Evolutionary conservation across 2,113 vertebrate genomes (phyloP), one percentile per base, ranked within the genome.

Genomic region (Tragelaphus strepsiceros): DNA sequence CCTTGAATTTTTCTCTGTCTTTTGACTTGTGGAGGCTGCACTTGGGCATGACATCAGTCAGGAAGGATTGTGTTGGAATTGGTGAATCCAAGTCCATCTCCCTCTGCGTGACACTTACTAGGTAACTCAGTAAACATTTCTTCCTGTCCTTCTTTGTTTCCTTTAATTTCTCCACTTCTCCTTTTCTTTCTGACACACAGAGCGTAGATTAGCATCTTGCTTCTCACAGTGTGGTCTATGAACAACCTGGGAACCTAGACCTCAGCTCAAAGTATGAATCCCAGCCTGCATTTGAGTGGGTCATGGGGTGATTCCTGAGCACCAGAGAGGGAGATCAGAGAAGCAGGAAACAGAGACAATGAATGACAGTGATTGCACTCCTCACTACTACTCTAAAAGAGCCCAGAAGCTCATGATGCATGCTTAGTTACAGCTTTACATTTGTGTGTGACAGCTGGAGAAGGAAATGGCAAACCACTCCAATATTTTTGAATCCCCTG

Each of bases 141-240:
- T 91, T 43, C 51, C 11, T 7, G 64, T 22, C 13, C 21, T 81
- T 56, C 26, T 14, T 35, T 62, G 22, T 58, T 90, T 71, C 15
- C 13, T 67, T 86, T 77, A 6, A 24, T 88, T 80, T 58, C 7
- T 91, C 1, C 5, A 15, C 6, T 78, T 10, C 22, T 61, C 6
- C 28, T 86, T 61, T 94, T 62, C 58, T 91, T 96, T 77, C 54
- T 94, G 78, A 54, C 6, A 49, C 49, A 77, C 26, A 88, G 7
- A 82, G 43, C 49, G 7, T 19, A 43, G 17, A 13, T 90, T 88
- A 61, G 32, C 54, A 4, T 22, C 53, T 49, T 95, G 13, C 35
- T 94, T 81, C 43, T 59, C 9, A 21, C n/a, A 71, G 15, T 49
- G 13, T 46, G 9, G 17, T 46, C 46, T 80, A 53, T 71, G 39